Percentiles rank a stretch among this genome's conserved stretches.
These are phyloP conservation scores for Xenus cinereus DNA, from an alignment of 2,113 vertebrate species.

Conservation along the genomic window DNA sequence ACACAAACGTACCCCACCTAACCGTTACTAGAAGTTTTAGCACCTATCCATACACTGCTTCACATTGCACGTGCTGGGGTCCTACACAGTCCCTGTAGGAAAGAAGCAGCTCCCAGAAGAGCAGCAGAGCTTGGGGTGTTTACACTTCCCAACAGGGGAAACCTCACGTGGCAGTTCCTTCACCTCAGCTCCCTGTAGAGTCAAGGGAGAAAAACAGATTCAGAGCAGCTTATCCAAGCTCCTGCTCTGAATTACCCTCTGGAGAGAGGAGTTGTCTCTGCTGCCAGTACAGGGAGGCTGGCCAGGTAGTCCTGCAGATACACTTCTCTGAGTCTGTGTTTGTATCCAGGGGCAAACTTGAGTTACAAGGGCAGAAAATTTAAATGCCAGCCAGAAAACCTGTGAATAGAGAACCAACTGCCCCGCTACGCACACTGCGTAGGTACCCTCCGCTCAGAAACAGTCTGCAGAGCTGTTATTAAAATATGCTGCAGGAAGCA, in stretches of 20 bases:
- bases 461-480: background rate
- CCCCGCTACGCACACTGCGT: rapidly evolving
- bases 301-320: background rate
- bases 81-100: background rate
- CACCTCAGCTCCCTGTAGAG: background rate
- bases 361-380: background rate
- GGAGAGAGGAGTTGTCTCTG: background rate
- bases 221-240: background rate
- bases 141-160: background rate
- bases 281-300: background rate
- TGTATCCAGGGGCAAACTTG: background rate
- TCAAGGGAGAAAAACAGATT: background rate
- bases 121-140: background rate
- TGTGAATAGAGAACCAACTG: rapidly evolving
- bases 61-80: background rate
- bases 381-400: background rate
- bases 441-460: background rate
- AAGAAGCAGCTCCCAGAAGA: background rate
- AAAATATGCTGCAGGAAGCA: background rate
- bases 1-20: rapidly evolving
- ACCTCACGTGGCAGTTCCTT: background rate
- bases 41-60: background rate
- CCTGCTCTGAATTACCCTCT: background rate
- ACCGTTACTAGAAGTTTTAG: background rate
- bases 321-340: background rate